Base-by-base conservation (phyloP, 1,140 invertebrate species). In the Phymorhynchus buccinoides region DNA sequence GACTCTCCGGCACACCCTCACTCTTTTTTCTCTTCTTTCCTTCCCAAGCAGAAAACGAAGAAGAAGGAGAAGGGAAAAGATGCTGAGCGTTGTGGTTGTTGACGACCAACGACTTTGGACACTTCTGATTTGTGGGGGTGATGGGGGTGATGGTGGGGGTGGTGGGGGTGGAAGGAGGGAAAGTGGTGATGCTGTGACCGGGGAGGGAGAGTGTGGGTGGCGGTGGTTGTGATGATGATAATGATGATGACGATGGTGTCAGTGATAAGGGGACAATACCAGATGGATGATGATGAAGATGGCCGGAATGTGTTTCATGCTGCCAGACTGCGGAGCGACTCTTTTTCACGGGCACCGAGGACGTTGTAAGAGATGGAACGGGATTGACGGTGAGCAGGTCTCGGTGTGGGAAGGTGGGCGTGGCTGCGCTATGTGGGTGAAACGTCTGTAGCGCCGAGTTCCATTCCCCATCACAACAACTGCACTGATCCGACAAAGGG, bases 121-220 rank as follows among this genome's bases (percentile, higher is more conserved):
- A n/a, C n/a, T n/a, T n/a, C n/a, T n/a, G n/a, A n/a, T n/a, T n/a
- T n/a, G n/a, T n/a, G n/a, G n/a, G n/a, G n/a, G n/a, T n/a, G n/a
- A n/a, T n/a, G n/a, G n/a, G n/a, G n/a, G n/a, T n/a, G n/a, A n/a
- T n/a, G n/a, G n/a, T n/a, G n/a, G n/a, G n/a, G n/a, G n/a, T n/a
- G n/a, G n/a, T n/a, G n/a, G n/a, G n/a, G n/a, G 6, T 22, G 9
- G 44, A n/a, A 39, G 22, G 48, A 71, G 52, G 81, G 30, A 86
- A 62, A 27, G 82, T 83, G 71, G 52, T 87, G 73, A 78, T 84
- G 52, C 87, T 88, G 39, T 88, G 85, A 52, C 84, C 85, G 22
- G 84, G 80, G n/a, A 56, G 80, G 37, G 42, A 32, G 4, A 48
- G 22, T 7, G 77, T 12, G 30, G 77, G 27, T 7, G 80, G 22